Conservation (phyloP, 2,797 vertebrate species). For the Tadarida brasiliensis region DNA sequence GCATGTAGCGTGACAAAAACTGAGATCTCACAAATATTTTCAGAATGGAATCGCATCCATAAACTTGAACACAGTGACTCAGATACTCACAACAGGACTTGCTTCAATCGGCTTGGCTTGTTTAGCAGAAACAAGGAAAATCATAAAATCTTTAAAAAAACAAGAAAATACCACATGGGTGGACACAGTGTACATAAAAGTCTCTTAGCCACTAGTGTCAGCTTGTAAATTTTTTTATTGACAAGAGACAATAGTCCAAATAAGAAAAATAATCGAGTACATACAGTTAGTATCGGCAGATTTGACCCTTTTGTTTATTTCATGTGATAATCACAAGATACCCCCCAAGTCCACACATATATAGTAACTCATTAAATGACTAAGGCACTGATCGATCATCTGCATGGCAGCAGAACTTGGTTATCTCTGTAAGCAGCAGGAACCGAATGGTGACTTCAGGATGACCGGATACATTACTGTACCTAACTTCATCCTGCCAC, state of each 20-base stretch:
- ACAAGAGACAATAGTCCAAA: not conserved
- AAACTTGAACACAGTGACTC: not conserved
- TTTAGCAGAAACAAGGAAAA: not conserved
- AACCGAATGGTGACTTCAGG: not conserved
- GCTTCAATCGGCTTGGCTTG: not conserved
- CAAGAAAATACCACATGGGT: not conserved
- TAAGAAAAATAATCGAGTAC: not conserved
- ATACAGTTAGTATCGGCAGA: not conserved
- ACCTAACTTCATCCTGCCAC: not conserved
- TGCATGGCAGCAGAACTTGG: not conserved
- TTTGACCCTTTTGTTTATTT: not conserved
- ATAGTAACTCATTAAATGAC: not conserved
- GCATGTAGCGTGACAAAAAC: not conserved
- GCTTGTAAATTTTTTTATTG: not conserved
- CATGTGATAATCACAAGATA: not conserved
- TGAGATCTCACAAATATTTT: slow-evolving; percentile 41
- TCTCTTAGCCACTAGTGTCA: not conserved
- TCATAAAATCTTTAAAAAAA: not conserved
- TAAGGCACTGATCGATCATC: not conserved
- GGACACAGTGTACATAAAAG: not conserved
- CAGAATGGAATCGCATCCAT: not conserved
- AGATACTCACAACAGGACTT: not conserved
- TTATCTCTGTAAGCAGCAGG: not conserved
- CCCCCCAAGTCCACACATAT: not conserved
- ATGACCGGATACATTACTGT: not conserved